Evolutionary conservation across 2,888 invertebrate genomes (phyloP).

Genomic region (Dicyrtomina minuta): DNA sequence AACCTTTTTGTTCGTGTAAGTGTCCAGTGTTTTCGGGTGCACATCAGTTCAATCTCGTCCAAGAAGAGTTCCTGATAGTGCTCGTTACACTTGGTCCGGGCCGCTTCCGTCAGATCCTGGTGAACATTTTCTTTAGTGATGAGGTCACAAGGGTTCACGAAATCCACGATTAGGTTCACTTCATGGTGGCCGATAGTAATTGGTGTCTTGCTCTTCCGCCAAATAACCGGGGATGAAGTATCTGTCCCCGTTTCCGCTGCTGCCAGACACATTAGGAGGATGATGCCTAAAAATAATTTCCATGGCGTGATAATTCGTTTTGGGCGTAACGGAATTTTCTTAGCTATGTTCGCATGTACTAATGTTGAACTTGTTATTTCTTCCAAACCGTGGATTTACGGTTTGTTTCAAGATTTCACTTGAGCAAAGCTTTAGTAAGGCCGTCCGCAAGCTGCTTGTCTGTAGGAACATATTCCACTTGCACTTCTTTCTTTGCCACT

Average conservation of each 20-base stretch:
- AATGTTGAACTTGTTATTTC: too few relatives aligned
- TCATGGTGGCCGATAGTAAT: constrained; percentile 7
- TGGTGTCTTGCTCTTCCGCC: constrained; percentile 15
- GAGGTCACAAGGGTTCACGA: constrained; percentile 17
- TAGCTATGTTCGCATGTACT: too few relatives aligned
- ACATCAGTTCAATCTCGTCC: constrained; percentile 16
- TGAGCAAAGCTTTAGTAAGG: constrained; percentile 27
- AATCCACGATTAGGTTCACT: neutral
- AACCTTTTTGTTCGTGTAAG: neutral
- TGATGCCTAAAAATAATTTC: too few relatives aligned
- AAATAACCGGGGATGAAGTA: constrained; percentile 7
- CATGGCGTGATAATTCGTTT: too few relatives aligned
- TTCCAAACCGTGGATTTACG: too few relatives aligned
- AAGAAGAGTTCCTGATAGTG: constrained; percentile 10
- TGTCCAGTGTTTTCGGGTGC: neutral
- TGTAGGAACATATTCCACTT: constrained; percentile 9
- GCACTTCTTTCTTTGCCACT: neutral
- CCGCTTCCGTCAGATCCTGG: neutral
- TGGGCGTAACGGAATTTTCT: too few relatives aligned
- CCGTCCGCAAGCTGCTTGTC: constrained; percentile 22
- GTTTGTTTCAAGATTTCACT: constrained; percentile 14
- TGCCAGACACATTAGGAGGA: too few relatives aligned
- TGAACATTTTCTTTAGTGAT: constrained; percentile 4
- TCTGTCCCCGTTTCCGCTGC: too few relatives aligned
- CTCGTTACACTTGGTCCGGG: constrained; percentile 1